Conservation (phyloP, 2,113 vertebrate genomes). For the Pithys albifrons region DNA sequence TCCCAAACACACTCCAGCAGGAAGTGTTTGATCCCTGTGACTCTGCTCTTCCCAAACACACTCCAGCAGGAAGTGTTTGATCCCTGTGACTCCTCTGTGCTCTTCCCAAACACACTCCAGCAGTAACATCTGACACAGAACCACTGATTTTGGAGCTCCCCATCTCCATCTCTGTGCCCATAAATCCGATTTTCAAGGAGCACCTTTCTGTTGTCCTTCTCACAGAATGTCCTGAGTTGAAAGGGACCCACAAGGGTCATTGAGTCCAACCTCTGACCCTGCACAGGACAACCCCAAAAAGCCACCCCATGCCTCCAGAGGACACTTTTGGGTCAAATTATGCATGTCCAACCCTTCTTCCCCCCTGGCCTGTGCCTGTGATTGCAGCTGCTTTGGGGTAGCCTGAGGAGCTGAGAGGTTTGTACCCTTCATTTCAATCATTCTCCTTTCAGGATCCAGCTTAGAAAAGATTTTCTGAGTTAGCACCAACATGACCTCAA, state of each 20-base stretch:
- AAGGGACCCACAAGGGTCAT: too few relatives aligned
- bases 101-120: too few relatives aligned
- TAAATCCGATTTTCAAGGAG: background rate
- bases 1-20: background rate
- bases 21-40: too few relatives aligned
- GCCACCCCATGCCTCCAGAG: background rate
- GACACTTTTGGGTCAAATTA: fast-evolving
- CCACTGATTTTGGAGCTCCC: background rate
- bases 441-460: constrained; percentile 3
- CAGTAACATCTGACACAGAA: too few relatives aligned
- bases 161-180: background rate
- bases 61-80: background rate
- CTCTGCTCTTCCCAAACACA: too few relatives aligned
- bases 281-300: background rate
- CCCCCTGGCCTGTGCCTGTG: background rate
- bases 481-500: background rate
- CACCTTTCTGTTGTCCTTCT: background rate
- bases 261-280: background rate
- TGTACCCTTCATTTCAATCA: background rate
- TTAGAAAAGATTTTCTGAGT: constrained; percentile 37
- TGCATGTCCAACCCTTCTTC: background rate
- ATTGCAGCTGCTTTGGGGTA: background rate
- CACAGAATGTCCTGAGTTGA: fast-evolving
- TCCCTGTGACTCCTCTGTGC: background rate
- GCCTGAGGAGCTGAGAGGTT: background rate